Evolutionary conservation across 1,140 invertebrate genomes (phyloP), one percentile per base, ranked within the genome.

Genomic region (Brachionus asplanchnoidis): DNA sequence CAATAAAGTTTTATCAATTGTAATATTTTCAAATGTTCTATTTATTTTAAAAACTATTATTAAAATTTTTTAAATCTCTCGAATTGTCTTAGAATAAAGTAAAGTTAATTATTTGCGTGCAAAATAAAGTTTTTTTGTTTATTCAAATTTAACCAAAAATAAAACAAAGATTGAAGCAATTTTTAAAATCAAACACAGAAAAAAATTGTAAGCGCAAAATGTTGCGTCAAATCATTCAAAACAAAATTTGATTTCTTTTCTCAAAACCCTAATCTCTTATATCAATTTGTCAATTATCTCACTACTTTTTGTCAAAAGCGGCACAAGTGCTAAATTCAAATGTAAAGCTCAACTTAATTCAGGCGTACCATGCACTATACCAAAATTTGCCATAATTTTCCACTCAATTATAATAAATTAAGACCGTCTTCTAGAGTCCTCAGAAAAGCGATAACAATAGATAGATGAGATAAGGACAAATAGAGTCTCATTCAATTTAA

Each of bases 381-480:
- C 53, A 23, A 60, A 60, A 20, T 60, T 60, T 53, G 5, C 46
- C 12, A 53, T 53, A 53, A 53, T n/a, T 60, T 60, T 60, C 20
- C 17, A 60, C 9, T 60, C 3, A 60, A 60, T 60, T 60, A 60
- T 60, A 60, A 60, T 60, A 60, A 60, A 8, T 60, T 60, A 60
- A 60, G 17, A 60, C 20, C 20, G n/a, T 17, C 17, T 53, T 53
- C 46, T 53, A 14, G 46, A 60, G 53, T 60, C 53, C 17, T 60
- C 53, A 3, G 17, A 7, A 60, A 60, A 60, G 53, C 28, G 26
- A 32, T 68, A 40, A 36, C 11, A 5, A 68, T 14, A 68, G 66
- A 68, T 68, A 68, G 23, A 73, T 42, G 12, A 73, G 68, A 73
- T 73, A 73, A 73, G 68, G 68, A 73, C 68, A 73, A 73, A 73